Conservation (phyloP, 2,797 vertebrate species). For the Margarornis squamiger region DNA sequence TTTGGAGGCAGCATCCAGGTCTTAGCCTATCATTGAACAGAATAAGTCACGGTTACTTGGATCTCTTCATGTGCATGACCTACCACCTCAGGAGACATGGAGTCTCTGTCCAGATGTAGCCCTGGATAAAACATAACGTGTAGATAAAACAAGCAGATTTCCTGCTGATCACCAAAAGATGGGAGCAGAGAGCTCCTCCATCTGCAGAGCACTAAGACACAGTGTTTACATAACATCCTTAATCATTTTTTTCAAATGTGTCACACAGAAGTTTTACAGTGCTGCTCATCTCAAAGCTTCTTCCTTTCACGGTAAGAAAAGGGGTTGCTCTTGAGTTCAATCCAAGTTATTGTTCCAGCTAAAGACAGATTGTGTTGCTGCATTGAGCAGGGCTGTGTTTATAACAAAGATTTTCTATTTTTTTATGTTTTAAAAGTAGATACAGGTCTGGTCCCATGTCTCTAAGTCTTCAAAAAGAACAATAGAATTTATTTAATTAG, state of each 20-base stretch:
- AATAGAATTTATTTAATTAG: background rate
- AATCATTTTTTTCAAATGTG: constrained; percentile 29
- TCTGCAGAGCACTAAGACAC: background rate
- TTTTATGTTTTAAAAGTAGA: background rate
- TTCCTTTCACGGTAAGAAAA: constrained; percentile 65
- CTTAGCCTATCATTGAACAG: background rate
- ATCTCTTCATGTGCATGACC: background rate
- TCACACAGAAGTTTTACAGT: constrained; percentile 44
- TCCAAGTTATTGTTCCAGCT: constrained; percentile 35
- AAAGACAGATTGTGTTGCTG: background rate
- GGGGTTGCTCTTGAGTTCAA: background rate
- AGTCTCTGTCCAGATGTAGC: background rate
- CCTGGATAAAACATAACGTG: background rate
- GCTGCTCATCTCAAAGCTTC: background rate
- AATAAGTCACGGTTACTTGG: background rate
- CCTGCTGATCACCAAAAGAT: background rate
- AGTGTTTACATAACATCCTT: constrained; percentile 7
- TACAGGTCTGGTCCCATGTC: background rate
- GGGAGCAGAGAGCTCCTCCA: constrained; percentile 33
- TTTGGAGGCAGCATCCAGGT: background rate
- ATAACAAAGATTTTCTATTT: background rate
- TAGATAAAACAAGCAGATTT: background rate
- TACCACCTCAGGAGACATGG: background rate
- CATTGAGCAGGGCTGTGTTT: background rate
- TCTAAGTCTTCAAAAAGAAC: background rate